These are phyloP conservation scores for Synodontis membranacea DNA, from an alignment of 2,113 vertebrate species.

Conservation along the genomic window DNA sequence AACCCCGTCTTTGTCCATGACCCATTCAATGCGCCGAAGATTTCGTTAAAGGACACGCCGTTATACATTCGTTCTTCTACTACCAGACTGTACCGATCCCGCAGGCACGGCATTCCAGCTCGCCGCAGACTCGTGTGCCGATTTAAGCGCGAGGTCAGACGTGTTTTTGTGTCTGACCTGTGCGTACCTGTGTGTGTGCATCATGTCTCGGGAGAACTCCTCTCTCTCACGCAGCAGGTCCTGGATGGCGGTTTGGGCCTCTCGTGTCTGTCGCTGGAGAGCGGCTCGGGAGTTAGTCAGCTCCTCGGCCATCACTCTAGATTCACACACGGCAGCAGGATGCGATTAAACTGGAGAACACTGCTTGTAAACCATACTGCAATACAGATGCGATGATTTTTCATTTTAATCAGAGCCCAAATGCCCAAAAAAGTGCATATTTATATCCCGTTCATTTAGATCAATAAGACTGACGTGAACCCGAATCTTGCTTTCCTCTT, in stretches of 20 bases:
- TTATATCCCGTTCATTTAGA: background rate
- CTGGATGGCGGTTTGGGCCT: conserved; percentile 90
- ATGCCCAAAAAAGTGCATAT: background rate
- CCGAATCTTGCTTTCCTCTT: too few species aligned
- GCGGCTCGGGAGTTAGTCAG: conserved; percentile 82
- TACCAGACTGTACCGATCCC: background rate
- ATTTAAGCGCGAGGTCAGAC: background rate
- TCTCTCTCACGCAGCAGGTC: conserved; percentile 89
- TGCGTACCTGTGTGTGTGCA: conserved; percentile 83
- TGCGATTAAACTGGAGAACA: background rate
- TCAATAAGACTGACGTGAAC: background rate
- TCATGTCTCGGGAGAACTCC: conserved; percentile 88
- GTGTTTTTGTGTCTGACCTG: background rate
- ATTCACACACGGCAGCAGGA: conserved; percentile 19
- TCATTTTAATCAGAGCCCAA: background rate
- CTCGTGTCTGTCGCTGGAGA: conserved; percentile 87
- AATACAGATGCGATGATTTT: background rate
- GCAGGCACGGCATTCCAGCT: background rate
- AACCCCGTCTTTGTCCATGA: background rate
- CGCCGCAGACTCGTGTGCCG: background rate
- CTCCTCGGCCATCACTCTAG: conserved; percentile 97
- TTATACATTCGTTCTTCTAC: background rate
- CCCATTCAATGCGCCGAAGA: background rate
- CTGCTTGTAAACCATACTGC: background rate
- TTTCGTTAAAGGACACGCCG: background rate